A percentile compares a stretch with the other conserved stretches of the same genome.
Conservation (phyloP, 2,113 vertebrate genomes). For the Alligator mississippiensis region DNA sequence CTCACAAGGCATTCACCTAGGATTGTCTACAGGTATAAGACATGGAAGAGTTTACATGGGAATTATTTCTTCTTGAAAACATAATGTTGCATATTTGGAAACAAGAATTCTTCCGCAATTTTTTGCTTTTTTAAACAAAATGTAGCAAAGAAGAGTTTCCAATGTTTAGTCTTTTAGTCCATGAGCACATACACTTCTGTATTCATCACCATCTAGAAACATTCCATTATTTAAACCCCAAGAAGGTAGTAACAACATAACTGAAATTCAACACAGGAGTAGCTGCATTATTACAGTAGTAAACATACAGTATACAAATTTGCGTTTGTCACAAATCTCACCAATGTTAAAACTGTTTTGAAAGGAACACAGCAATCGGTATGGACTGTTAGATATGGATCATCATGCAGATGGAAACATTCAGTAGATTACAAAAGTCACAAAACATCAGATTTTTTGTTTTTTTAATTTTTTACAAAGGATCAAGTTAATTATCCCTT, state of each 20-base stretch:
- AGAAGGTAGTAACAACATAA: conserved; percentile 73
- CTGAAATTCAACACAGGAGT: conserved; percentile 65
- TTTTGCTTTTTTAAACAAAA: conserved; percentile 68
- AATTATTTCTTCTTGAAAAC: conserved; percentile 69
- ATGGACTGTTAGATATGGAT: conserved; percentile 66
- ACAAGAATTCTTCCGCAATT: conserved; percentile 63
- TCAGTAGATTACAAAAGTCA: conserved; percentile 76
- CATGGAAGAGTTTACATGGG: conserved; percentile 66
- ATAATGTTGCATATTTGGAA: conserved; percentile 66
- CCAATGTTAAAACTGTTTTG: conserved; percentile 69
- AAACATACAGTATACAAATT: conserved; percentile 73
- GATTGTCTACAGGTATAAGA: conserved; percentile 71
- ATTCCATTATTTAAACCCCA: conserved; percentile 71
- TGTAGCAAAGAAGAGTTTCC: conserved; percentile 71
- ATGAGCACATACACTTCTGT: conserved; percentile 67
- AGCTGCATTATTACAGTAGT: conserved; percentile 73
- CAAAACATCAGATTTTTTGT: conserved; percentile 60
- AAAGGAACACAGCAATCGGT: conserved; percentile 72
- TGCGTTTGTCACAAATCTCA: conserved; percentile 67
- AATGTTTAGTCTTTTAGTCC: conserved; percentile 68
- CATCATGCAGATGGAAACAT: conserved; percentile 80
- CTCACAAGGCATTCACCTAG: conserved; percentile 70
- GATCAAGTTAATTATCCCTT: conserved; percentile 63
- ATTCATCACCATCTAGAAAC: conserved; percentile 74
- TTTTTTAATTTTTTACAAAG: conserved; percentile 61